Evolutionary conservation across 2,888 invertebrate genomes (phyloP).

Genomic region (Brenthis ino): DNA sequence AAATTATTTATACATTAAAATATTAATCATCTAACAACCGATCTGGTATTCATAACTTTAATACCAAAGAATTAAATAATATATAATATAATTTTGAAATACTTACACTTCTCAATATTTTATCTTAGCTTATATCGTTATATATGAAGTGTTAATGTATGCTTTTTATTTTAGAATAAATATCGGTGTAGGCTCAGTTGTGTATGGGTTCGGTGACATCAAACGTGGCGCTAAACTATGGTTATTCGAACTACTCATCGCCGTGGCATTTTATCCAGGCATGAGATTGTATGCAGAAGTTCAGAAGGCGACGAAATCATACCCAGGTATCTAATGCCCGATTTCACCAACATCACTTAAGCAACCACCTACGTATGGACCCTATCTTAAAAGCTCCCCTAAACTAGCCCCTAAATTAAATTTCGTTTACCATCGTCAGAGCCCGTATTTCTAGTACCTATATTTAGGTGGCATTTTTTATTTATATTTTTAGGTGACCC

Average conservation of each 20-base stretch:
- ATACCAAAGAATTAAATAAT: background rate
- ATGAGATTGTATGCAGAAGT: conserved; percentile 54
- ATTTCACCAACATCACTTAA: too few species aligned
- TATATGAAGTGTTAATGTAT: conserved; percentile 26
- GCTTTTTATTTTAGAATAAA: conserved; percentile 59
- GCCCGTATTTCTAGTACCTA: too few species aligned
- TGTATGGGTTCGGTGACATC: conserved; percentile 68
- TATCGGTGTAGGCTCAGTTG: conserved; percentile 60
- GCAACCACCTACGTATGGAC: too few species aligned
- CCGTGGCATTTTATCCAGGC: conserved; percentile 61
- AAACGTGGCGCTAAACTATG: conserved; percentile 62
- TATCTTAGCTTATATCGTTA: background rate
- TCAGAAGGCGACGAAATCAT: conserved; percentile 49
- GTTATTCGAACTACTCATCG: conserved; percentile 61
- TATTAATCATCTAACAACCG: too few species aligned
- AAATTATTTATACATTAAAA: background rate
- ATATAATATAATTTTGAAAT: background rate
- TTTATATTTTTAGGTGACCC: too few species aligned
- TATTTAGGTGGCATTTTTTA: too few species aligned
- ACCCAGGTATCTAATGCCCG: conserved; percentile 48
- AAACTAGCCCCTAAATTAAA: too few species aligned
- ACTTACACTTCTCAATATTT: background rate
- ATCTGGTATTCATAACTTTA: background rate
- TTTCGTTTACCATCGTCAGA: too few species aligned
- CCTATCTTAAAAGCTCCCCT: too few species aligned